These are phyloP conservation scores for Spodoptera littoralis DNA, from an alignment of 2,888 invertebrate genomes.

Conservation along the genomic window DNA sequence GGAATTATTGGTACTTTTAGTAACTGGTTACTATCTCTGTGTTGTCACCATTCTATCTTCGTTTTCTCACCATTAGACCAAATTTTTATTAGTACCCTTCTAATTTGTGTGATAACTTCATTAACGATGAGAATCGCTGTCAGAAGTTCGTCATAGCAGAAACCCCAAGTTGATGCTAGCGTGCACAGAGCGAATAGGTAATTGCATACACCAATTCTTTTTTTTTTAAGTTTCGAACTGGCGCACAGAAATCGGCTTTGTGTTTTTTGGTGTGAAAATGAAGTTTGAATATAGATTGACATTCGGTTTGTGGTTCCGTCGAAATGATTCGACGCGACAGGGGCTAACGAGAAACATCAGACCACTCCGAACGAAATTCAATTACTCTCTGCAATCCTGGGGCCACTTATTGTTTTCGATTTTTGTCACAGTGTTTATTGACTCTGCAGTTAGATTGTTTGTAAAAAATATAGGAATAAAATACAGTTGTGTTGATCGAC, in stretches of 20 bases:
- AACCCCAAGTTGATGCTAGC: no score
- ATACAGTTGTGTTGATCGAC: no score
- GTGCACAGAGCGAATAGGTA: slow-evolving; percentile 14
- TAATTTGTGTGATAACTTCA: no score
- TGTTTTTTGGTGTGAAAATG: slow-evolving; percentile 65
- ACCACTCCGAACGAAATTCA: slow-evolving; percentile 64
- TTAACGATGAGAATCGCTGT: no score
- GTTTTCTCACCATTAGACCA: no score
- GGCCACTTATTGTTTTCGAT: slow-evolving; percentile 61
- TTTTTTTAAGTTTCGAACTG: slow-evolving; percentile 48
- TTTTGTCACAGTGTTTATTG: slow-evolving; percentile 48
- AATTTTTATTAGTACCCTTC: no score
- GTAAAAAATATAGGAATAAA: not conserved
- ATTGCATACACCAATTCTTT: slow-evolving; percentile 56
- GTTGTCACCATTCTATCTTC: no score
- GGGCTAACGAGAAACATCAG: slow-evolving; percentile 68
- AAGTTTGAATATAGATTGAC: slow-evolving; percentile 67
- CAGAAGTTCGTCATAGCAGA: no score
- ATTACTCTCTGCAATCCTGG: slow-evolving; percentile 58
- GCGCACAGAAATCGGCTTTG: slow-evolving; percentile 54
- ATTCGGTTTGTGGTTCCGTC: slow-evolving; percentile 59
- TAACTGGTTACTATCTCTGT: no score
- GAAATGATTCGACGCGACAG: slow-evolving; percentile 68
- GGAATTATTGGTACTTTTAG: no score
- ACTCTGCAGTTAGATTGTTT: slow-evolving; percentile 12